Evolutionary conservation across 2,797 vertebrate species (phyloP).

Genomic region (Octomys mimax): DNA sequence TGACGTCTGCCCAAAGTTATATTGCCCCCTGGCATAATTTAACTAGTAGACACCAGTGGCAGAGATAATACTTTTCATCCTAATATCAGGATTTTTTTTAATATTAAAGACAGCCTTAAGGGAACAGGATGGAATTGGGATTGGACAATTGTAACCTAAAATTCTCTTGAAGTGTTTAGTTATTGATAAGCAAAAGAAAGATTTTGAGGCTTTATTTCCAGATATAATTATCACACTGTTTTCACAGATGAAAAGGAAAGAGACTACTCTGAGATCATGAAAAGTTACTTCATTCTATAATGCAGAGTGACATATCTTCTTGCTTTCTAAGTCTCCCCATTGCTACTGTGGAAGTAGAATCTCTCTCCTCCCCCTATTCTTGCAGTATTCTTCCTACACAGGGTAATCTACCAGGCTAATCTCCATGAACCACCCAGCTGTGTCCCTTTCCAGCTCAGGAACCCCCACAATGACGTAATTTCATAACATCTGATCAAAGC

Average conservation of each 20-base stretch:
- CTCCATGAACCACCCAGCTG: neutral
- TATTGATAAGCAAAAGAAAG: neutral
- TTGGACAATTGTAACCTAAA: neutral
- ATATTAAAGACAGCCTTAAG: neutral
- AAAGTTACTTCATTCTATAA: neutral
- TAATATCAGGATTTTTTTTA: neutral
- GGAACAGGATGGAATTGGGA: neutral
- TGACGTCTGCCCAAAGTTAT: neutral
- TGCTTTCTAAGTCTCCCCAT: neutral
- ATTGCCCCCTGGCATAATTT: neutral
- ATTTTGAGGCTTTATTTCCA: constrained; percentile 8
- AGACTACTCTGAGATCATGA: neutral
- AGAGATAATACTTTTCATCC: neutral
- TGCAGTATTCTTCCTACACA: neutral
- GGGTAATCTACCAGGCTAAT: neutral
- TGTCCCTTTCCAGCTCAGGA: constrained; percentile 5
- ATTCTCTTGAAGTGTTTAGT: neutral
- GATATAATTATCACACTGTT: neutral
- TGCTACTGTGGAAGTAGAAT: neutral
- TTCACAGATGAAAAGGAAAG: constrained; percentile 4
- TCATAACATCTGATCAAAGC: neutral
- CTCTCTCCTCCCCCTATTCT: neutral
- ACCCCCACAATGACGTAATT: neutral
- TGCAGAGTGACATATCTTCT: neutral
- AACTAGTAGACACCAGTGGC: neutral